These are phyloP conservation scores for Erythrolamprus reginae DNA, from an alignment of 2,113 vertebrate species.

Conservation along the genomic window DNA sequence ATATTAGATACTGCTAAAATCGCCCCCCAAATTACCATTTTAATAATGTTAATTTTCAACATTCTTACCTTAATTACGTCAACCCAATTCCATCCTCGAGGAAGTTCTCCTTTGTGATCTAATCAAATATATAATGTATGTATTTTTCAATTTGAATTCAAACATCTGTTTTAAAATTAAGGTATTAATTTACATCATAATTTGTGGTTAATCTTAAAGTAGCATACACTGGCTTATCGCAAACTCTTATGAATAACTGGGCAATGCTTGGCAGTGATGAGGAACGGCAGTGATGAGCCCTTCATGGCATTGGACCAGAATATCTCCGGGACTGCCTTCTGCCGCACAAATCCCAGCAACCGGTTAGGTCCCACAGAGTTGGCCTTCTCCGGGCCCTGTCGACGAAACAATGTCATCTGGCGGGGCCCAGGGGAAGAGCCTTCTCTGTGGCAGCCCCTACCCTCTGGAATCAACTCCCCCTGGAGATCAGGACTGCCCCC, in stretches of 20 bases:
- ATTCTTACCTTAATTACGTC: conserved; percentile 94
- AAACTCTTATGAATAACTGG: background rate
- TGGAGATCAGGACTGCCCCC: too few species aligned
- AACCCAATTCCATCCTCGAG: conserved; percentile 96
- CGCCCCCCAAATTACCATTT: background rate
- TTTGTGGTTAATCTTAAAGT: background rate
- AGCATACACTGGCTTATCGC: background rate
- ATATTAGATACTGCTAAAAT: background rate
- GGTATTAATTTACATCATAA: background rate
- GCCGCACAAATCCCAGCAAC: too few species aligned
- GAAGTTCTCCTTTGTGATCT: conserved; percentile 92
- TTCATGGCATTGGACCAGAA: too few species aligned
- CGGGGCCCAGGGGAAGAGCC: too few species aligned
- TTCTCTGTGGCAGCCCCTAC: too few species aligned
- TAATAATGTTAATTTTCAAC: background rate
- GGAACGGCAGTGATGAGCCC: too few species aligned
- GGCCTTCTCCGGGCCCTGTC: too few species aligned
- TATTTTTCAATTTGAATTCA: background rate
- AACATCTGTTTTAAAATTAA: background rate
- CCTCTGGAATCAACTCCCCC: too few species aligned
- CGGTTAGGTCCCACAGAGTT: too few species aligned
- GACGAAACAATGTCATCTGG: too few species aligned
- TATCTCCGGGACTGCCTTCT: too few species aligned
- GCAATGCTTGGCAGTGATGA: background rate
- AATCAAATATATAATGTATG: too few species aligned